Conservation (phyloP, 2,113 vertebrate species). For the Apteryx mantelli region DNA sequence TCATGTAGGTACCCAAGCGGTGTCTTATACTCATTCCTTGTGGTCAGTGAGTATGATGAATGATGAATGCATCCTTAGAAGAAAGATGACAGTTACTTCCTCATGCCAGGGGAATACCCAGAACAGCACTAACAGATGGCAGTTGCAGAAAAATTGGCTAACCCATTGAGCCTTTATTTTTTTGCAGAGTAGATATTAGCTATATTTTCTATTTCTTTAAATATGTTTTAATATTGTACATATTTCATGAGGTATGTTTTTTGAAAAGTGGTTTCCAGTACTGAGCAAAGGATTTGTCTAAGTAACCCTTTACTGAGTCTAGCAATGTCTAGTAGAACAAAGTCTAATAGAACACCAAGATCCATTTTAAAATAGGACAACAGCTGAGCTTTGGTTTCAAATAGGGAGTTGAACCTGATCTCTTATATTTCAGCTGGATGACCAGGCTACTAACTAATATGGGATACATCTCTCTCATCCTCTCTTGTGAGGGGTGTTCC, state of each 20-base stretch:
- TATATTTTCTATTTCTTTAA: not conserved
- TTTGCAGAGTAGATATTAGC: not conserved
- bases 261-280: not conserved
- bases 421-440: not conserved
- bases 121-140: not conserved
- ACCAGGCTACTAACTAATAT: not conserved
- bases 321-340: not conserved
- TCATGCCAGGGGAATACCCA: constrained; percentile 15
- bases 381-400: not conserved
- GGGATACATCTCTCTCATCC: not conserved
- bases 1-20: not conserved
- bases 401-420: not conserved
- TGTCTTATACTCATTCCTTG: constrained; percentile 20
- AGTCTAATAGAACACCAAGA: not conserved
- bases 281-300: not conserved
- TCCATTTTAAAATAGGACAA: not conserved
- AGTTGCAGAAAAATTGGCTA: not conserved
- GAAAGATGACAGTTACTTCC: constrained; percentile 33
- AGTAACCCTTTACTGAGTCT: not conserved
- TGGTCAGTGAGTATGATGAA: not conserved
- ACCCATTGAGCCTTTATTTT: not conserved
- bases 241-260: not conserved
- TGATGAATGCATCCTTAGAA: constrained; percentile 45
- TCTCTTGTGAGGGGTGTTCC: not conserved
- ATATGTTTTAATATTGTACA: not conserved